Percentiles rank a stretch among this genome's conserved stretches.
phyloP scores from a whole-genome alignment of 2,888 invertebrate species.

The Julus scandinavius region DNA sequence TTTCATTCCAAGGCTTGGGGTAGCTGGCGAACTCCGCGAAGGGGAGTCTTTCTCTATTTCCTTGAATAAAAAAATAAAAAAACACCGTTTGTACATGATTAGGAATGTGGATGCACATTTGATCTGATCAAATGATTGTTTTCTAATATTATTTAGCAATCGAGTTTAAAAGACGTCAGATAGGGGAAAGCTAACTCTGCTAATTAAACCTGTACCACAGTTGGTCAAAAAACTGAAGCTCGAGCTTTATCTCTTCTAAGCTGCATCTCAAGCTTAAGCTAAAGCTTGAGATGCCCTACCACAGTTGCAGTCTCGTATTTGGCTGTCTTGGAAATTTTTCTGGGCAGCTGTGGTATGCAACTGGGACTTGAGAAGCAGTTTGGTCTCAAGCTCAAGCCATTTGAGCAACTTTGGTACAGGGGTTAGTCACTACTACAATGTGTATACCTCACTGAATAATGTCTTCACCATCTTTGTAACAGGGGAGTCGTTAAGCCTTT shows the following conservation, averaged over 20 bases:
- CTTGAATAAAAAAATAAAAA: constrained; percentile 56
- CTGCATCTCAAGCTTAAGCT: no score
- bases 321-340: no score
- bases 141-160: no score
- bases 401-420: no score
- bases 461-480: not conserved
- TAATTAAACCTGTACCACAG: not conserved
- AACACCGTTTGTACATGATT: not conserved
- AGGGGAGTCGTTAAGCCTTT: not conserved
- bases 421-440: not conserved
- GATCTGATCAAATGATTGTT: no score
- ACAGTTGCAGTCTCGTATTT: no score
- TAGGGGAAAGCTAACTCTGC: not conserved
- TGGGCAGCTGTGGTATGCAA: not conserved
- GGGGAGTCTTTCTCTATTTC: constrained; percentile 55
- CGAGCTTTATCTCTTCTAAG: no score
- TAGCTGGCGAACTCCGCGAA: constrained; percentile 53
- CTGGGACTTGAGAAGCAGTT: not conserved
- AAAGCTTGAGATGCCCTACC: no score
- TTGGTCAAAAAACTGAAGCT: no score
- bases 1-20: constrained; percentile 58
- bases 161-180: no score
- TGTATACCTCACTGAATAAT: not conserved
- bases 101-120: not conserved
- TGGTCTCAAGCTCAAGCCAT: not conserved